These are phyloP conservation scores for Perca fluviatilis DNA, from an alignment of 2,113 vertebrate genomes.

Conservation along the genomic window DNA sequence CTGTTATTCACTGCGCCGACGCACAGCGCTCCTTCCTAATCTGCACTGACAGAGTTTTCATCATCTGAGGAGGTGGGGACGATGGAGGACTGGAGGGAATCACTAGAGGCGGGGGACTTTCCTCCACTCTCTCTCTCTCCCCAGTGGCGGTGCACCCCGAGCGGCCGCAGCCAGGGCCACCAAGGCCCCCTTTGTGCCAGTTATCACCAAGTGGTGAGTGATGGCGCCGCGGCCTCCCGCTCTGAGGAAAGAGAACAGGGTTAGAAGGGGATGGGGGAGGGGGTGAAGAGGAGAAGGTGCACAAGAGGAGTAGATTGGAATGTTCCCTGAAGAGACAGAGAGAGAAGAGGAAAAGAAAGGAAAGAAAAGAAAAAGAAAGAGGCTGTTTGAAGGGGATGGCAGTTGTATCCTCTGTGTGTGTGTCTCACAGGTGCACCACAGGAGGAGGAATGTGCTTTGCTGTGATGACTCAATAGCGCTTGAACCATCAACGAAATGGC, in stretches of 20 bases:
- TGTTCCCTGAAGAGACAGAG: constrained; percentile 77
- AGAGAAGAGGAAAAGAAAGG: constrained; percentile 51
- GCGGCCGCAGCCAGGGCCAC: constrained; percentile 67
- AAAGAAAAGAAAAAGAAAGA: constrained; percentile 41
- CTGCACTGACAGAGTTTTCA: constrained; percentile 84
- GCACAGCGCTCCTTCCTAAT: constrained; percentile 76
- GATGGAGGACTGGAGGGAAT: constrained; percentile 60
- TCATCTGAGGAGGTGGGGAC: constrained; percentile 68
- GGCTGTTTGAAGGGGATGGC: constrained; percentile 55
- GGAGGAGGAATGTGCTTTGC: constrained; percentile 68
- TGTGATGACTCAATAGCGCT: constrained; percentile 71
- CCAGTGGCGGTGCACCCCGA: constrained; percentile 60
- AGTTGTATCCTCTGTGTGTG: constrained; percentile 56
- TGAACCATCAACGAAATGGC: constrained; percentile 59
- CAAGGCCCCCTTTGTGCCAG: constrained; percentile 82
- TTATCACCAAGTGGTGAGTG: constrained; percentile 85
- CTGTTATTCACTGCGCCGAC: constrained; percentile 47
- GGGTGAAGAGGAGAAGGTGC: constrained; percentile 64
- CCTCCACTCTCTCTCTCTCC: constrained; percentile 57
- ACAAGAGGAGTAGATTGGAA: constrained; percentile 74
- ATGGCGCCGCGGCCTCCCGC: constrained; percentile 73
- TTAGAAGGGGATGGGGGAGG: constrained; percentile 38
- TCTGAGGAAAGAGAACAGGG: constrained; percentile 61
- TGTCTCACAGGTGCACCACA: constrained; percentile 72
- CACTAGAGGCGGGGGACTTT: constrained; percentile 63